Evolutionary conservation across 2,888 invertebrate species (phyloP), one percentile per base, ranked within the genome.

Genomic region (Drosophila mayaguana): DNA sequence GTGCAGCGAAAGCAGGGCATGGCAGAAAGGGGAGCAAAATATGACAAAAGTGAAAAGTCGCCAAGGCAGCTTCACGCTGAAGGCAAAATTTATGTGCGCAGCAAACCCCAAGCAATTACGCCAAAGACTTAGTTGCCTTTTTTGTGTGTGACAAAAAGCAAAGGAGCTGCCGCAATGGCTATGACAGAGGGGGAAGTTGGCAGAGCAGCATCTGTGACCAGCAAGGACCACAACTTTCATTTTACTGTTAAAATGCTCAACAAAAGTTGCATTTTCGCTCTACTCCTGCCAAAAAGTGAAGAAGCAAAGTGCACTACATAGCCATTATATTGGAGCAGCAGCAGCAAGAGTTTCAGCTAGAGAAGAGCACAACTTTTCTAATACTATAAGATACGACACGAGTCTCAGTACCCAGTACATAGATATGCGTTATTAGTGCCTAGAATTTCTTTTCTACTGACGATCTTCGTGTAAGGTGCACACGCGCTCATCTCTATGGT

Each of bases 21-120:
- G 18, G 12, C 32, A 20, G 56, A 9, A 7, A 7, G 36, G 45
- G n/a, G n/a, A 4, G 25, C 32, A 57, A 79, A 75, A 78, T 78
- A 75, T 78, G 77, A 78, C 76, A 80, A 78, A 80, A 80, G 72
- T 80, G 80, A 80, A 78, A 78, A 80, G 80, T 64, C 80, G 64
- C 75, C 62, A 56, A 64, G 46, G 42, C 56, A 56, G 51, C 69
- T 50, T 28, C 28, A 28, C 28, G 28, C 28, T 59, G 18, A 45
- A 25, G 63, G 66, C 62, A 67, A 64, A 75, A 80, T 80, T 78
- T 80, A 78, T 80, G 76, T 60, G 70, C 62, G 25, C 66, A 42
- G 50, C 57, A 42, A 57, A 56, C 73, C 78, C 78, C 76, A 72
- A 80, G 80, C 80, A 80, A 78, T 78, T 78, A 80, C 68, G 72